Evolutionary conservation across 53 echinoderm and acorn worm genomes (phyloP), one percentile per base, ranked within the genome.

Genomic region (Stichopus horrens): DNA sequence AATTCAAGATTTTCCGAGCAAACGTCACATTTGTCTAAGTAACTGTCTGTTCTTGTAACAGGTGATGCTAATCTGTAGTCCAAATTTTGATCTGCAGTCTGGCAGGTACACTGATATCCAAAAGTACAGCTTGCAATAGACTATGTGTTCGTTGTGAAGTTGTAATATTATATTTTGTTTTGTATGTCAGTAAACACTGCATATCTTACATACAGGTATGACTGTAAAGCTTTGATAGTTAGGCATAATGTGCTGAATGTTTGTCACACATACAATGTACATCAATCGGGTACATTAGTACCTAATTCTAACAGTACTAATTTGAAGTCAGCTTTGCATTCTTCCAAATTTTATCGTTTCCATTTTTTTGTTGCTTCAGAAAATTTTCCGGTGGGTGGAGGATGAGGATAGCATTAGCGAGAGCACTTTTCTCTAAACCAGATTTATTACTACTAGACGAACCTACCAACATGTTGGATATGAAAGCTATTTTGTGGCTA

Each of bases 331-430:
- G 13, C 11, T 67, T 67, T 67, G 3, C 13, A 14, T 14, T 67
- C 68, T 1, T 67, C 68, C 68, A 67, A n/a, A 11, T 14, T 11
- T 11, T 1, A 67, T 14, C 13, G n/a, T 14, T 67, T 67, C 68
- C 68, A n/a, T 14, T 67, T 11, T 11, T 67, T 67, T 3, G n/a
- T 67, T 67, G 68, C 11, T 67, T 75, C 88, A 97, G 98, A 68
- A 95, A 94, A 82, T 97, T 97, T 94, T 97, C 98, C 57, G 98
- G 98, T 59, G 98, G 98, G 7, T 97, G 98, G 98, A 88, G 98
- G 53, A 97, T 97, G 98, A 94, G 98, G 87, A 88, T 97, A 90
- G 98, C 95, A 4, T 83, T 97, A 86, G 95, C 98, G 9, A 94
- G 98, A 86, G 98, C 98, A 77, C 93, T 97, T 53, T 97, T 97